These are phyloP conservation scores for Lomographa bimaculata DNA, from an alignment of 2,888 invertebrate species.

Conservation along the genomic window DNA sequence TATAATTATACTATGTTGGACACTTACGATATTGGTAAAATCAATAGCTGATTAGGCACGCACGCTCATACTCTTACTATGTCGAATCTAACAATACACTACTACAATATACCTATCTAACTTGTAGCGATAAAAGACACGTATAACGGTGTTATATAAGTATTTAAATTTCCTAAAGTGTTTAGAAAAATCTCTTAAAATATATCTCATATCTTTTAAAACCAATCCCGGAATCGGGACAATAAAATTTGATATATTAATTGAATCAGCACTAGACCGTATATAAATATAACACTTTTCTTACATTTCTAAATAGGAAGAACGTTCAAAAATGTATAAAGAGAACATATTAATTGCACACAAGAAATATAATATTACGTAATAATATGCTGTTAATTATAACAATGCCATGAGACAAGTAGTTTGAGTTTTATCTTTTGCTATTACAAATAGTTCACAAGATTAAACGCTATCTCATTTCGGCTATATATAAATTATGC, in stretches of 20 bases:
- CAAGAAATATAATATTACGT: slow-evolving; percentile 58
- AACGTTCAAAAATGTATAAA: slow-evolving; percentile 68
- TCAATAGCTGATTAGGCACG: slow-evolving; percentile 60
- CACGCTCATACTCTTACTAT: slow-evolving; percentile 47
- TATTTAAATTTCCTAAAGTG: slow-evolving; percentile 65
- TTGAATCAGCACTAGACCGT: slow-evolving; percentile 51
- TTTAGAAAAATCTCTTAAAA: slow-evolving; percentile 81
- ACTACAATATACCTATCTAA: slow-evolving; percentile 58
- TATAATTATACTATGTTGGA: slow-evolving; percentile 39
- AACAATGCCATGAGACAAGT: slow-evolving; percentile 16
- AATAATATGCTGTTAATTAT: slow-evolving; percentile 41
- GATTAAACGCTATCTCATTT: slow-evolving; percentile 23
- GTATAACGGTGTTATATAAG: slow-evolving; percentile 68
- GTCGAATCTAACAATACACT: slow-evolving; percentile 49
- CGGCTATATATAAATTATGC: slow-evolving; percentile 47
- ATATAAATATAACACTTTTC: slow-evolving; percentile 76
- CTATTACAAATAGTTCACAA: slow-evolving; percentile 6
- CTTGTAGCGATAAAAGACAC: slow-evolving; percentile 73
- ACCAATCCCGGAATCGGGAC: slow-evolving; percentile 48
- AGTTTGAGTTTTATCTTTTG: slow-evolving; percentile 7
- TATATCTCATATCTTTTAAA: slow-evolving; percentile 71
- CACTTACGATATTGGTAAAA: slow-evolving; percentile 60
- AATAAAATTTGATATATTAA: slow-evolving; percentile 59
- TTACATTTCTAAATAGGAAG: slow-evolving; percentile 75
- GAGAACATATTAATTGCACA: slow-evolving; percentile 77